These are phyloP conservation scores for Lamellibrachia columna DNA, from an alignment of 2,888 invertebrate species.

Conservation along the genomic window DNA sequence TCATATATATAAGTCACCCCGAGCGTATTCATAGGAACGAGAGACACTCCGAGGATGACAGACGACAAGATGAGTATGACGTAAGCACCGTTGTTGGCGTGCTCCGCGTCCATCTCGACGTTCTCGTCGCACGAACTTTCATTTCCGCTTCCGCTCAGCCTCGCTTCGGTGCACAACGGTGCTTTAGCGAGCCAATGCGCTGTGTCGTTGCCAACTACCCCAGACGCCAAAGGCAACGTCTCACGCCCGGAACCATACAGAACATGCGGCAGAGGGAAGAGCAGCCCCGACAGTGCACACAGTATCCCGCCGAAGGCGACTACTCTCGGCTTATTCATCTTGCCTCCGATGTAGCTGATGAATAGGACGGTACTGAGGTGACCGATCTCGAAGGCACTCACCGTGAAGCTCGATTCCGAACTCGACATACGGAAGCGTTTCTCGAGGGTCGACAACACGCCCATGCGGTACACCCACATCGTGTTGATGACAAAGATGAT, in stretches of 20 bases:
- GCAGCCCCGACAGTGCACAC: background rate
- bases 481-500: background rate
- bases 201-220: background rate
- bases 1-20: background rate
- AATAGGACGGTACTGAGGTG: background rate
- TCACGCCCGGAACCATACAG: background rate
- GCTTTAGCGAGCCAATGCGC: background rate
- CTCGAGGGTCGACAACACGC: background rate
- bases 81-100: background rate
- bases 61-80: conserved; percentile 2
- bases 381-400: background rate
- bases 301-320: conserved; percentile 16
- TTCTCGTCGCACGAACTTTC: background rate
- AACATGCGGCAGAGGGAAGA: background rate
- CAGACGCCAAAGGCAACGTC: background rate
- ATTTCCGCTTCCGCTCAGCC: background rate
- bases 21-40: background rate
- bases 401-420: background rate
- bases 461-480: background rate
- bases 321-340: background rate
- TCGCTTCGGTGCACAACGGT: background rate
- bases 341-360: background rate
- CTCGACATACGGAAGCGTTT: background rate
- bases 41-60: background rate
- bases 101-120: conserved; percentile 4